A percentile compares a stretch with the other conserved stretches of the same genome.
Evolutionary conservation across 1,140 invertebrate species (phyloP).

Genomic region (Nasonia vitripennis): DNA sequence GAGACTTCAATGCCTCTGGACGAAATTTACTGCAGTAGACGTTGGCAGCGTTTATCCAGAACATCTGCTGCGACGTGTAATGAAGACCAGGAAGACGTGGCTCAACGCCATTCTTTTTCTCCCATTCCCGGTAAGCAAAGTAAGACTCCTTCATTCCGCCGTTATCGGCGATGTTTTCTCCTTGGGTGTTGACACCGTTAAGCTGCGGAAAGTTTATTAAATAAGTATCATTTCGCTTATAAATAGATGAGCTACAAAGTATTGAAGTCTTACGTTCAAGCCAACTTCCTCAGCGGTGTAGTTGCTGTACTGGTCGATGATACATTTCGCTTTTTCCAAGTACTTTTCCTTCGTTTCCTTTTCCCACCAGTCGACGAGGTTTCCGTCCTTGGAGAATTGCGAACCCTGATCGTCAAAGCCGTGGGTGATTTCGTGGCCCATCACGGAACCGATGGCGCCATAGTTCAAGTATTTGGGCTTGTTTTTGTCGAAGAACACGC

Average conservation of each 20-base stretch:
- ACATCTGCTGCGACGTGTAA: conserved; percentile 78
- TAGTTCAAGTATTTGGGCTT: conserved; percentile 80
- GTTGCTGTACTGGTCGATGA: conserved; percentile 83
- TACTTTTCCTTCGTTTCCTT: conserved; percentile 44
- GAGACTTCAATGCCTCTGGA: conserved; percentile 68
- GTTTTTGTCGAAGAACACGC: conserved; percentile 81
- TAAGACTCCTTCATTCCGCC: conserved; percentile 79
- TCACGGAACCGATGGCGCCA: conserved; percentile 82
- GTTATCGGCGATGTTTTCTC: conserved; percentile 81
- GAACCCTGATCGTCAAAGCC: conserved; percentile 64
- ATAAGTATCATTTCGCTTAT: neutral
- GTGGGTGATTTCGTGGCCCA: conserved; percentile 78
- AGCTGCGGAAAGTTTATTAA: conserved; percentile 62
- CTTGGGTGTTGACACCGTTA: conserved; percentile 80
- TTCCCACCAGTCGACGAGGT: conserved; percentile 75
- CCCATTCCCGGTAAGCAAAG: conserved; percentile 74
- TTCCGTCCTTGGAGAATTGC: conserved; percentile 54
- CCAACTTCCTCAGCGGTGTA: conserved; percentile 78
- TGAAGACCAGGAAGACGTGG: conserved; percentile 74
- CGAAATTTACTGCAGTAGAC: conserved; percentile 73
- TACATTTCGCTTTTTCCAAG: conserved; percentile 77
- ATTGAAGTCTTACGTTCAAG: conserved; percentile 72
- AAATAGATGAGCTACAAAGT: too few species aligned
- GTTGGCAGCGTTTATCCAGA: conserved; percentile 76
- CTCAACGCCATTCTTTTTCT: conserved; percentile 61